Conservation (phyloP, 2,113 vertebrate genomes). For the Reinhardtius hippoglossoides region DNA sequence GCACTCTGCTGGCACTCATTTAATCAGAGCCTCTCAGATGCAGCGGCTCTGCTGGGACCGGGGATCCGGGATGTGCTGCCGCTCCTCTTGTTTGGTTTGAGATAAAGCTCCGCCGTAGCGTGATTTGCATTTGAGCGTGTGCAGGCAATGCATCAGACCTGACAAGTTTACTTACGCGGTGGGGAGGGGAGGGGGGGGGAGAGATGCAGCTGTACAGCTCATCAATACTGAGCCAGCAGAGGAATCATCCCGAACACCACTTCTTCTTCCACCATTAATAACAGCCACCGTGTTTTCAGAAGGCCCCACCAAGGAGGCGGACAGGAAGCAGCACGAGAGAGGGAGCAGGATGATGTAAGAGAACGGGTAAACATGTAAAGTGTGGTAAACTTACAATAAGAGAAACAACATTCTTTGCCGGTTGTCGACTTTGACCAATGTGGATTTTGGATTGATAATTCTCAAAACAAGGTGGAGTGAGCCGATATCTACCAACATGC, state of each 20-base stretch:
- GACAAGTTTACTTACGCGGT: slow-evolving; percentile 68
- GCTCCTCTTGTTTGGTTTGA: slow-evolving; percentile 65
- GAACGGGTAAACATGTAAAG: not conserved
- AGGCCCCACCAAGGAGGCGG: not conserved
- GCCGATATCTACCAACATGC: not conserved
- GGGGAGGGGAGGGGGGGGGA: not conserved
- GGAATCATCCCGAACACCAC: slow-evolving; percentile 29
- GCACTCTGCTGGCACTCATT: slow-evolving; percentile 32
- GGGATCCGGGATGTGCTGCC: slow-evolving; percentile 49
- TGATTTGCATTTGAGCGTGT: slow-evolving; percentile 67
- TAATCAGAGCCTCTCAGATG: slow-evolving; percentile 57
- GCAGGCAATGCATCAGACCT: slow-evolving; percentile 68
- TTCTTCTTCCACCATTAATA: slow-evolving; percentile 61
- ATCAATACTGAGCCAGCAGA: slow-evolving; percentile 65
- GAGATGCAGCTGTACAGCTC: slow-evolving; percentile 28
- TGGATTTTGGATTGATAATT: not conserved
- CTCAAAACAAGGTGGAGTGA: not conserved
- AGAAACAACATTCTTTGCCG: not conserved
- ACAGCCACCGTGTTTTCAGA: slow-evolving; percentile 34
- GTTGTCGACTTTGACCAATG: not conserved
- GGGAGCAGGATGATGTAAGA: not conserved
- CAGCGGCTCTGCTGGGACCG: slow-evolving; percentile 43
- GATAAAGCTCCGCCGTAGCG: slow-evolving; percentile 56
- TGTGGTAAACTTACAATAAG: slow-evolving; percentile 7
- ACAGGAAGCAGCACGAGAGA: not conserved